phyloP scores from a whole-genome alignment of 1,140 invertebrate species.

The Listronotus oregonensis region DNA sequence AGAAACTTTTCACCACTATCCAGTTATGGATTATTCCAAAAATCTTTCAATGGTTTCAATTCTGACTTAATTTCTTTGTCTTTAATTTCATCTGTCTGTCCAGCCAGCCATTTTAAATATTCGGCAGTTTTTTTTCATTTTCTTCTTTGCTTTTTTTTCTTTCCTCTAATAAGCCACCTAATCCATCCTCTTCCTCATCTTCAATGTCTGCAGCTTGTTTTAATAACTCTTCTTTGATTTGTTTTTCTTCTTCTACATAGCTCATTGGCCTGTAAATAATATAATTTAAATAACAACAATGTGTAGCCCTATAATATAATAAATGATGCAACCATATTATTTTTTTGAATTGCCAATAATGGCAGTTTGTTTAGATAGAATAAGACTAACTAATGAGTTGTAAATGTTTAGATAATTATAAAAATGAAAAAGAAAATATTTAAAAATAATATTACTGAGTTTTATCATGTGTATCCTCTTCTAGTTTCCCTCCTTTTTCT shows the following conservation, averaged over 20 bases:
- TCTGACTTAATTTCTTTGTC: conserved; percentile 66
- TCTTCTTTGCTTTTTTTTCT: conserved; percentile 66
- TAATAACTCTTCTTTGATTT: conserved; percentile 71
- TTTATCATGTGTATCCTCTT: conserved; percentile 57
- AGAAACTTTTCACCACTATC: conserved; percentile 87
- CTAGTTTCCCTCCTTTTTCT: conserved; percentile 68
- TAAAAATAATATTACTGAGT: conserved; percentile 16
- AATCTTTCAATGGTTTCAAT: conserved; percentile 77
- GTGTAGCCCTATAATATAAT: no score
- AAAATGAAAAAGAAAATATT: background rate
- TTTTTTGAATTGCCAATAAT: no score
- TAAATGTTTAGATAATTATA: conserved; percentile 3
- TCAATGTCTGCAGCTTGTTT: conserved; percentile 58
- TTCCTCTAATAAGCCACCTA: conserved; percentile 64
- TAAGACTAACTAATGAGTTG: no score
- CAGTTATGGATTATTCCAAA: conserved; percentile 83
- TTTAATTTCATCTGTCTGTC: conserved; percentile 70
- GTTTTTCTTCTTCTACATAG: conserved; percentile 73
- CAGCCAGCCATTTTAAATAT: conserved; percentile 82
- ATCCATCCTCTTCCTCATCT: conserved; percentile 60
- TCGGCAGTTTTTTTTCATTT: conserved; percentile 69
- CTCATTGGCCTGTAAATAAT: conserved; percentile 55
- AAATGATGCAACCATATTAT: no score
- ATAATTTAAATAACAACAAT: background rate
- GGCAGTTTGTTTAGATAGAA: no score